These are phyloP conservation scores for Pandemis cinnamomeana DNA, from an alignment of 2,888 invertebrate species.

Conservation along the genomic window DNA sequence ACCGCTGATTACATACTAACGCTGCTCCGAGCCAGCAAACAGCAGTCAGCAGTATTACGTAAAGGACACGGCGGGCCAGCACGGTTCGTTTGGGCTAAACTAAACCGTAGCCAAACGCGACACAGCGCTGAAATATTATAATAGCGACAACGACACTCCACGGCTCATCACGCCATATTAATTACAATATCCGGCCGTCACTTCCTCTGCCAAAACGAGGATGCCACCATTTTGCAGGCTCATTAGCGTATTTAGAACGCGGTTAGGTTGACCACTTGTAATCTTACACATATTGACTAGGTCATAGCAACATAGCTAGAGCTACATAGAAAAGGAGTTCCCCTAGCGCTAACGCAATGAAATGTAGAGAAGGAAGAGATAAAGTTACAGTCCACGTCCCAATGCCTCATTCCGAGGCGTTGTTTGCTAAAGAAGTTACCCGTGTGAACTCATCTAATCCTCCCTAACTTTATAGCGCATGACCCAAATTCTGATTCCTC, in stretches of 20 bases:
- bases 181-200: constrained; percentile 56
- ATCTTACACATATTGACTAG: constrained; percentile 19
- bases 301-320: background rate
- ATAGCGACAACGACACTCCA: constrained; percentile 40
- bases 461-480: background rate
- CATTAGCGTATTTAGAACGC: constrained; percentile 28
- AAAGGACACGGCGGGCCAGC: constrained; percentile 13
- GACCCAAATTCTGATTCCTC: background rate
- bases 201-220: constrained; percentile 59
- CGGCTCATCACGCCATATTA: constrained; percentile 55
- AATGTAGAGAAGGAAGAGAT: background rate
- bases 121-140: constrained; percentile 10
- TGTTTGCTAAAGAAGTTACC: background rate
- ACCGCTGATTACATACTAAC: constrained; percentile 4
- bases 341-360: background rate
- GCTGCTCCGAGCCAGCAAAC: constrained; percentile 16
- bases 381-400: background rate
- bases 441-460: background rate
- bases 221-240: constrained; percentile 41
- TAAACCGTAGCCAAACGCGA: background rate
- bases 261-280: constrained; percentile 16
- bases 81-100: constrained; percentile 5
- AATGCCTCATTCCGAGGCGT: background rate
- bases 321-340: background rate
- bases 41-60: constrained; percentile 24